A percentile compares a stretch with the other conserved stretches of the same genome.
phyloP scores from a whole-genome alignment of 2,888 invertebrate genomes.

The Amaurobius ferox region DNA sequence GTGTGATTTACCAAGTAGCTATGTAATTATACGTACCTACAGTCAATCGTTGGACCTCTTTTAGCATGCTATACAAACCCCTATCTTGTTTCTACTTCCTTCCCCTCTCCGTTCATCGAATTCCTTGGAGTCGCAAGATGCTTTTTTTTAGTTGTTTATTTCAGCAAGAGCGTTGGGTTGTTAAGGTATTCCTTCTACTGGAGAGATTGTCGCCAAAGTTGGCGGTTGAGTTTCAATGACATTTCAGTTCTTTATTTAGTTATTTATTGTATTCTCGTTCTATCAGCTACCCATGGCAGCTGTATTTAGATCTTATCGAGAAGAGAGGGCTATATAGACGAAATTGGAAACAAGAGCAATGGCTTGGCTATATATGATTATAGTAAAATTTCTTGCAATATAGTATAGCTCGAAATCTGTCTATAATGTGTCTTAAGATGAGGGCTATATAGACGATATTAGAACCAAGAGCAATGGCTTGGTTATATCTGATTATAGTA shows the following conservation, averaged over 20 bases:
- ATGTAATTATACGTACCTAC: conserved; percentile 45
- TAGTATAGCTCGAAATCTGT: too few species aligned
- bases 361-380: too few species aligned
- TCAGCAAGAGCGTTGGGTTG: background rate
- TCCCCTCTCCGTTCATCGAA: conserved; percentile 2
- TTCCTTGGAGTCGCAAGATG: conserved; percentile 38
- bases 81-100: background rate
- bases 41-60: conserved; percentile 25
- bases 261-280: background rate
- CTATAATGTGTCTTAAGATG: too few species aligned
- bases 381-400: too few species aligned
- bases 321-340: too few species aligned
- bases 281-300: conserved; percentile 9
- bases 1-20: conserved; percentile 55
- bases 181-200: background rate
- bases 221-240: conserved; percentile 7
- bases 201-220: conserved; percentile 21
- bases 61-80: conserved; percentile 1
- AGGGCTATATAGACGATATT: too few species aligned
- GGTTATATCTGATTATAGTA: too few species aligned
- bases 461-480: too few species aligned
- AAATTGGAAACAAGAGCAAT: too few species aligned
- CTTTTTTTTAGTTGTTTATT: conserved; percentile 19
- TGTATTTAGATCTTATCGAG: conserved; percentile 4
- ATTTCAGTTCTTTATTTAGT: background rate